A percentile compares a stretch with the other conserved stretches of the same genome.
These are phyloP conservation scores for Danio aesculapii DNA, from an alignment of 2,797 vertebrate species.

Conservation along the genomic window DNA sequence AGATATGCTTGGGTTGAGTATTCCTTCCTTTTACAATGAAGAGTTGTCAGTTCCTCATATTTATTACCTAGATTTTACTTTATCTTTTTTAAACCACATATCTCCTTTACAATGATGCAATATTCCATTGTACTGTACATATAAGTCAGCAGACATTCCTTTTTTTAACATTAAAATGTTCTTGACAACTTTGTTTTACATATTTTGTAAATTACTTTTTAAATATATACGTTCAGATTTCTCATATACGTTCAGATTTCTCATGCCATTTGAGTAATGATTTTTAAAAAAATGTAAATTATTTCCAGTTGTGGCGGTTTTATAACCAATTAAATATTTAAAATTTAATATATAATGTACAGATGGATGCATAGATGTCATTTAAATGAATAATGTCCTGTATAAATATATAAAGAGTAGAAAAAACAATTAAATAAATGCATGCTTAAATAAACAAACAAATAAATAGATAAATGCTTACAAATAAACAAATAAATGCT, in stretches of 20 bases:
- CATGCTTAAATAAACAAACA: too few relatives aligned
- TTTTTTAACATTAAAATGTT: background rate
- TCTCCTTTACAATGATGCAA: background rate
- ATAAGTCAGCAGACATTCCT: background rate
- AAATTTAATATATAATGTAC: too few relatives aligned
- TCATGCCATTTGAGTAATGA: background rate
- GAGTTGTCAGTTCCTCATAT: conserved; percentile 22
- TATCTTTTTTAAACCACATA: background rate
- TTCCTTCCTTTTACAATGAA: conserved; percentile 39
- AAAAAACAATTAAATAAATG: too few relatives aligned
- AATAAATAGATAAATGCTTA: background rate
- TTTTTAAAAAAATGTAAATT: background rate
- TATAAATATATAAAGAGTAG: too few relatives aligned
- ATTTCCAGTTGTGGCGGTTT: too few relatives aligned
- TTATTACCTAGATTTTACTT: background rate
- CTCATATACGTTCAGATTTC: background rate
- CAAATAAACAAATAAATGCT: background rate
- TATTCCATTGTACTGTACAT: background rate
- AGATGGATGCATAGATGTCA: too few relatives aligned
- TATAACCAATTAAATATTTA: too few relatives aligned
- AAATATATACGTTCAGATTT: background rate
- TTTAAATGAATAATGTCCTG: too few relatives aligned
- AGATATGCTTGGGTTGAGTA: conserved; percentile 24
- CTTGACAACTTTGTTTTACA: background rate
- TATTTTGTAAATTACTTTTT: too few relatives aligned